Base-by-base conservation (phyloP, 2,113 vertebrate genomes). In the Prionailurus viverrinus region DNA sequence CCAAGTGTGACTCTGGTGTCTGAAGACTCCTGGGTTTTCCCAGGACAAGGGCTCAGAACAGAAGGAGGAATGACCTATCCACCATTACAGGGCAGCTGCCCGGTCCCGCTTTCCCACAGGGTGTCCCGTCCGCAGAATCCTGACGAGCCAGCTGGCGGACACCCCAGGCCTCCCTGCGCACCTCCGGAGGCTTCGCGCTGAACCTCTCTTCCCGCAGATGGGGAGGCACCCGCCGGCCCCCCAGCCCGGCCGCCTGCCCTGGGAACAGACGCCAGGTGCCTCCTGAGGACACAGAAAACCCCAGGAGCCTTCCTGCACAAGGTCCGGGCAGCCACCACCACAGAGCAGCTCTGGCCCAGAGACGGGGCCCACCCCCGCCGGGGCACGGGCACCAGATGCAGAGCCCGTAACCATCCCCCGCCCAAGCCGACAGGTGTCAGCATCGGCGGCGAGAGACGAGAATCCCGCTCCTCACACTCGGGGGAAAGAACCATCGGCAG, bases 301-400 rank as follows among this genome's bases (percentile, higher is more conserved):
- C 0, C 39, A 16, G 9, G 29, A 2, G 0, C 23, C 4, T 27
- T 55, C 48, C 10, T 1, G 0, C 33, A 7, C 4, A 1, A n/a
- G 31, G 15, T 33, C 69, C 2, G 0, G 7, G 58, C 25, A 41
- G 61, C 25, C 7, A 15, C 41, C 13, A 6, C 65, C 80, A 7
- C 16, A 8, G 21, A 33, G 29, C 65, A 16, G 31, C n/a, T 48
- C 51, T 1, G 18, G 31, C 13, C 45, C 41, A 0, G 31, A 82
- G 53, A 39, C 1, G 23, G 58, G 58, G 23, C 14, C 16, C 0
- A 16, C 45, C 31, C 23, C 11, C 58, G 1, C 18, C 2, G 5
- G 4, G 48, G 8, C 1, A 7, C 41, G 10, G 66, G 25, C 19
- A 15, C 11, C 89, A 36, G 45, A 23, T 3, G 10, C 36, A 23